Percentiles rank a stretch among this genome's conserved stretches.
phyloP scores from a whole-genome alignment of 2,888 invertebrate genomes.

The Thalpophila matura region DNA sequence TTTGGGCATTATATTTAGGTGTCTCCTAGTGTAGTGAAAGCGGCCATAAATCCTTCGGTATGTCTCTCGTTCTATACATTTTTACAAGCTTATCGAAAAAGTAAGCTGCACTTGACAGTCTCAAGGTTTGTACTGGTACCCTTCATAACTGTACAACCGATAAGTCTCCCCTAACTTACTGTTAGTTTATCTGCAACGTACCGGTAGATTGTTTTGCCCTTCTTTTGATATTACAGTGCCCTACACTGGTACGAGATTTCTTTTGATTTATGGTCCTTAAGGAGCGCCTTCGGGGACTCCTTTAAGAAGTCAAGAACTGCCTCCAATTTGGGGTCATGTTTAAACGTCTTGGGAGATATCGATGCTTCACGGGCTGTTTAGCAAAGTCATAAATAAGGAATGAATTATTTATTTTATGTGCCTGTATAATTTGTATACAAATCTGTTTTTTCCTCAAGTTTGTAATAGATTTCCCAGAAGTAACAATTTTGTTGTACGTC shows the following conservation, averaged over 20 bases:
- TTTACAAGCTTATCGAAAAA: no score
- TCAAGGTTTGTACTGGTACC: neutral
- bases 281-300: constrained; percentile 33
- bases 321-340: constrained; percentile 34
- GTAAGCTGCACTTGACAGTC: neutral
- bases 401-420: constrained; percentile 56
- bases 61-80: no score
- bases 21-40: no score
- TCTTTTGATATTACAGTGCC: constrained; percentile 45
- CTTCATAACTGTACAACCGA: constrained; percentile 1
- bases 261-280: constrained; percentile 54
- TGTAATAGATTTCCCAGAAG: constrained; percentile 31
- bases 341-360: constrained; percentile 43
- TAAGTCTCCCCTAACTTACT: constrained; percentile 24
- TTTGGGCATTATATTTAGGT: neutral
- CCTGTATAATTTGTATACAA: constrained; percentile 6
- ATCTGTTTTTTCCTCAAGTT: constrained; percentile 6
- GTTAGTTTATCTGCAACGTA: constrained; percentile 11
- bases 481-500: constrained; percentile 6
- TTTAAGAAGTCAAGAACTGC: constrained; percentile 50
- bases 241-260: constrained; percentile 49
- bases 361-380: constrained; percentile 46
- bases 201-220: constrained; percentile 41
- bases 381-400: constrained; percentile 34
- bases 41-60: neutral